Evolutionary conservation across 2,113 vertebrate species (phyloP).

Genomic region (Rostratula benghalensis): DNA sequence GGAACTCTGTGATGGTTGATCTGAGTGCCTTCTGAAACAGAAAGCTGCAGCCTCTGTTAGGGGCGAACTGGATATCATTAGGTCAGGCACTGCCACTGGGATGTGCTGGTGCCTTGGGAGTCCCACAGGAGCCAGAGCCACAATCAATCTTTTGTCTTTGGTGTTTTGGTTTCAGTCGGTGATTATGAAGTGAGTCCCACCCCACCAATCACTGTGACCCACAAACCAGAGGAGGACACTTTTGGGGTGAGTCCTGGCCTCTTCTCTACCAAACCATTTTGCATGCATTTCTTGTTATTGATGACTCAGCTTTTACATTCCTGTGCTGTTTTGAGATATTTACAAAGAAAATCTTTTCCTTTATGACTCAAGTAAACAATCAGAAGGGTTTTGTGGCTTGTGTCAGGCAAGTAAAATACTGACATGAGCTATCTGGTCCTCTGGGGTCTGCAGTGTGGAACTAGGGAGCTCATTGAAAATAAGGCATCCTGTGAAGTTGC

Average conservation of each 20-base stretch:
- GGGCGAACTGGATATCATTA: not conserved
- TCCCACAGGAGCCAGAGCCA: not conserved
- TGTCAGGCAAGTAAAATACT: not conserved
- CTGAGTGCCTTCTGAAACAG: not conserved
- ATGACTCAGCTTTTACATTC: not conserved
- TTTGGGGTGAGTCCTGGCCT: conserved; percentile 87
- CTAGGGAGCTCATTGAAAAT: conserved; percentile 6
- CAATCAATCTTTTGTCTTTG: not conserved
- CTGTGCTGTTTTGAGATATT: not conserved
- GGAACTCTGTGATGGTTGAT: not conserved
- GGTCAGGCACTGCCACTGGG: not conserved
- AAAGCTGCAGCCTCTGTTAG: not conserved
- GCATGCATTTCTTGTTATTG: not conserved
- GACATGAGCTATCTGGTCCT: not conserved
- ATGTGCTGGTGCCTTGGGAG: not conserved
- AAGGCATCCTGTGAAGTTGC: conserved; percentile 8
- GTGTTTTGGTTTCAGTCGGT: conserved; percentile 73
- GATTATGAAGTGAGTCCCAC: conserved; percentile 82
- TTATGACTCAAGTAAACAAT: not conserved
- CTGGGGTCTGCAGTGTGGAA: not conserved
- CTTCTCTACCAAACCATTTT: not conserved
- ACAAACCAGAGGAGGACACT: conserved; percentile 91
- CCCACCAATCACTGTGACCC: conserved; percentile 83
- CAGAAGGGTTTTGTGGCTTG: not conserved
- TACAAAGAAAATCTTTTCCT: conserved; percentile 10